Conservation (phyloP, 1,140 invertebrate genomes). For the Panulirus ornatus region DNA sequence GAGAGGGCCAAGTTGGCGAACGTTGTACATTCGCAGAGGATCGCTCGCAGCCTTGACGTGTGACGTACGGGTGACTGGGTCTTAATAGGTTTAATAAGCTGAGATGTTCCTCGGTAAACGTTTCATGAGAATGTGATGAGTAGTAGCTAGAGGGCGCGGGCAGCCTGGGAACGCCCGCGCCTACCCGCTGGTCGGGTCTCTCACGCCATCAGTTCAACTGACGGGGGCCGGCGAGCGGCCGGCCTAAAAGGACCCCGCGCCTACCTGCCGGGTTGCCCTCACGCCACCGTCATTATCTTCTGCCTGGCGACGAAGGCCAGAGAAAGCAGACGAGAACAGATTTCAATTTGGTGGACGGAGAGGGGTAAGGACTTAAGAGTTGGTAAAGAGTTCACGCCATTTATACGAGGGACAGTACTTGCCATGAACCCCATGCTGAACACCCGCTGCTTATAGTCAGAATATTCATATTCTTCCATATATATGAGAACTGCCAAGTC, state of each 20-base stretch:
- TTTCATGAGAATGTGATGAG: slow-evolving; percentile 18
- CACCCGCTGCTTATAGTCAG: no score
- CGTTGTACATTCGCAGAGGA: no score
- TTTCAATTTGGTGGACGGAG: no score
- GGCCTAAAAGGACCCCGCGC: no score
- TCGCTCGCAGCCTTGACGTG: background rate
- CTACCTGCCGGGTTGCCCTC: no score
- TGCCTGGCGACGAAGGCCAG: background rate
- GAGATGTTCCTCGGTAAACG: slow-evolving; percentile 20
- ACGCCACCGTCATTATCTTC: background rate
- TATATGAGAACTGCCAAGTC: no score
- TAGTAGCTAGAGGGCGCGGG: background rate
- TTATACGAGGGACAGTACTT: no score
- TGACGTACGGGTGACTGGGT: slow-evolving; percentile 8
- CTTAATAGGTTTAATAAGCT: slow-evolving; percentile 23
- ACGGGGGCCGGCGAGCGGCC: no score
- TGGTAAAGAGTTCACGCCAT: no score
- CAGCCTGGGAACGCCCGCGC: background rate
- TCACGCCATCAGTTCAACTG: background rate
- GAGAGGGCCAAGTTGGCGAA: background rate
- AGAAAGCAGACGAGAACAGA: background rate
- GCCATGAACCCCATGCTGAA: no score
- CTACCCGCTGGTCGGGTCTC: background rate
- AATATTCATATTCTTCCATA: no score
- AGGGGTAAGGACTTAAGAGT: no score